Percentiles rank a stretch among this genome's conserved stretches.
These are phyloP conservation scores for Invenusta paracnida DNA, from an alignment of 2,888 invertebrate genomes.

Conservation along the genomic window DNA sequence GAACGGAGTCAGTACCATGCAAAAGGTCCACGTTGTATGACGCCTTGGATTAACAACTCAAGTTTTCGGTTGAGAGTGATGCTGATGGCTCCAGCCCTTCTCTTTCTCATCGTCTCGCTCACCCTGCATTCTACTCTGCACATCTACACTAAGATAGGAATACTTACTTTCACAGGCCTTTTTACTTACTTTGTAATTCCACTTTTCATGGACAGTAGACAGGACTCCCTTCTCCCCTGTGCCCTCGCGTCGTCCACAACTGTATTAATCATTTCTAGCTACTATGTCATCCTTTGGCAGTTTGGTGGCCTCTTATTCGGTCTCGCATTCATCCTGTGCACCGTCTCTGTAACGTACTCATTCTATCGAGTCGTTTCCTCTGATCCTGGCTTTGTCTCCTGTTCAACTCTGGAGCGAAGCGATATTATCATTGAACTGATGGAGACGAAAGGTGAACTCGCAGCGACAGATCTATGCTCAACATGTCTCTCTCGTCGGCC, in stretches of 20 bases:
- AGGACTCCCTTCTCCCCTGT: constrained; percentile 3
- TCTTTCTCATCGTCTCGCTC: constrained; percentile 62
- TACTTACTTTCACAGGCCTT: neutral
- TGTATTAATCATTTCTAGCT: constrained; percentile 2
- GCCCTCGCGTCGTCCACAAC: constrained; percentile 30
- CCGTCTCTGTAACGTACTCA: constrained; percentile 38
- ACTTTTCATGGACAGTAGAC: constrained; percentile 23
- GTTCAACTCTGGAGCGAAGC: constrained; percentile 1
- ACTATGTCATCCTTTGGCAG: neutral
- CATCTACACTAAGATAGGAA: constrained; percentile 52
- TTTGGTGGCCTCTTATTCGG: neutral
- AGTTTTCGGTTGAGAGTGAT: constrained; percentile 70
- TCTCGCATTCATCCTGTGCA: constrained; percentile 36
- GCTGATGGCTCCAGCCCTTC: constrained; percentile 79
- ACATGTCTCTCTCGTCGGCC: constrained; percentile 89
- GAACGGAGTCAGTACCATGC: constrained; percentile 12
- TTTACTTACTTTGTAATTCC: constrained; percentile 14
- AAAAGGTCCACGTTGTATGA: neutral
- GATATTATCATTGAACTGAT: constrained; percentile 66
- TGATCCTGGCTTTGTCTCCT: constrained; percentile 29
- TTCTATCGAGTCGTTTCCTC: constrained; percentile 37
- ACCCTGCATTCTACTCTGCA: constrained; percentile 59
- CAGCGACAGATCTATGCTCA: constrained; percentile 78
- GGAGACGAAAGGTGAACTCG: constrained; percentile 67
- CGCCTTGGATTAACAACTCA: neutral